Evolutionary conservation across 1,140 invertebrate species (phyloP).

Genomic region (Ruditapes philippinarum): DNA sequence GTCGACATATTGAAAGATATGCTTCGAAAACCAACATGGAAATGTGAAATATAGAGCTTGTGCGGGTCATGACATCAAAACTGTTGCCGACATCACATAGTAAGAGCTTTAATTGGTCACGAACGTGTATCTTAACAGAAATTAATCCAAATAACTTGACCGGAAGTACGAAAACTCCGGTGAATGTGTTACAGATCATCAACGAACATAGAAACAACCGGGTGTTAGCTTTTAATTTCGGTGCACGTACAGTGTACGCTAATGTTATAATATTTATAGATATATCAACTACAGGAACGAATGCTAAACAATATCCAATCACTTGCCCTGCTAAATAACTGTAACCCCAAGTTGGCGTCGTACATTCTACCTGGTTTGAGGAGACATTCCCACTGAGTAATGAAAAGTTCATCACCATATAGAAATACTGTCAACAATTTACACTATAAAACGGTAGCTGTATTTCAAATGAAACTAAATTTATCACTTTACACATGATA

Average conservation of each 20-base stretch:
- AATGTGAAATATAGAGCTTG: neutral
- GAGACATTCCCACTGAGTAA: neutral
- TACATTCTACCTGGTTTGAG: neutral
- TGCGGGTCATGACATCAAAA: slow-evolving; percentile 27
- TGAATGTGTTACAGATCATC: neutral
- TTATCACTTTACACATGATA: too few species aligned
- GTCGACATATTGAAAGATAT: slow-evolving; percentile 24
- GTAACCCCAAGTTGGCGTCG: slow-evolving; percentile 16
- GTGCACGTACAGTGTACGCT: slow-evolving; percentile 16
- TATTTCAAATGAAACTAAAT: too few species aligned
- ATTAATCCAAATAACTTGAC: slow-evolving; percentile 42
- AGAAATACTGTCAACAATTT: neutral
- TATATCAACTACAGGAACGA: neutral
- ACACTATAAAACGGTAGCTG: too few species aligned
- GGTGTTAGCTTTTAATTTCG: slow-evolving; percentile 43
- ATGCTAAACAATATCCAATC: slow-evolving; percentile 10
- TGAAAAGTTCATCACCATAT: neutral
- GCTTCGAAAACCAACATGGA: slow-evolving; percentile 7
- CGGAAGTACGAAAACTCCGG: slow-evolving; percentile 20
- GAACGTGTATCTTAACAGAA: neutral
- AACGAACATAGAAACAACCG: slow-evolving; percentile 13
- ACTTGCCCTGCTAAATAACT: neutral
- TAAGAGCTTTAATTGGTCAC: too few species aligned
- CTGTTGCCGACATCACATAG: slow-evolving; percentile 29
- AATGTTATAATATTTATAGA: slow-evolving; percentile 9